Base-by-base conservation (phyloP, 2,888 invertebrate genomes). In the Oegoconia quadripuncta region DNA sequence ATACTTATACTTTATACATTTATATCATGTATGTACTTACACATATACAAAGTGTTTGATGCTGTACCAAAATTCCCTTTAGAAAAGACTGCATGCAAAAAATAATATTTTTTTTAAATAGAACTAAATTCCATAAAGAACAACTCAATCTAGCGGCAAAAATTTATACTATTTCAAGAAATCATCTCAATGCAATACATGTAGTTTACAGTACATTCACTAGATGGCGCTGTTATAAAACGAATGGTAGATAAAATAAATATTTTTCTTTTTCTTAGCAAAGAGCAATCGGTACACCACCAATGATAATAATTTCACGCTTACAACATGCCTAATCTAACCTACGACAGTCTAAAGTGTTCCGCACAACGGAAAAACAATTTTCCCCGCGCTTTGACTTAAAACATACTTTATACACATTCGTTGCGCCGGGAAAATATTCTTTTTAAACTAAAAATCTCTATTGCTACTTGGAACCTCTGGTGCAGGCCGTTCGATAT, bases 351-450 rank as follows among this genome's bases (percentile, higher is more conserved):
- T 87, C 86, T 84, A 87, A 81, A 63, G 59, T 59, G 72, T 84
- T 81, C 86, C 87, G 84, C 69, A 86, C 84, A 84, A 86, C 87
- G 87, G 86, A 86, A 86, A 84, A 82, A 74, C 70, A 66, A 59
- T 58, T 63, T 69, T 70, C 83, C 80, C 82, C 71, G 60, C 72
- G 74, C 61, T 55, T 22, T 55, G 65, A 52, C 74, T 81, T 80
- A 84, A 56, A 52, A 50, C 45, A 65, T 66, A 77, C 67, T 77
- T 81, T 82, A 59, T 82, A 86, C 81, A 77, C 52, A 48, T 60
- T 66, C 55, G 61, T 49, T 40, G 59, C 76, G 74, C 68, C 77
- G 78, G 78, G 78, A 76, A 74, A 74, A 62, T 66, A 64, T 60
- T 13, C 27, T 27, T 5, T 64, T 70, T 58, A 67, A 55, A 60